Base-by-base conservation (phyloP, 2,797 vertebrate genomes). In the Sebastes trivittatus region DNA sequence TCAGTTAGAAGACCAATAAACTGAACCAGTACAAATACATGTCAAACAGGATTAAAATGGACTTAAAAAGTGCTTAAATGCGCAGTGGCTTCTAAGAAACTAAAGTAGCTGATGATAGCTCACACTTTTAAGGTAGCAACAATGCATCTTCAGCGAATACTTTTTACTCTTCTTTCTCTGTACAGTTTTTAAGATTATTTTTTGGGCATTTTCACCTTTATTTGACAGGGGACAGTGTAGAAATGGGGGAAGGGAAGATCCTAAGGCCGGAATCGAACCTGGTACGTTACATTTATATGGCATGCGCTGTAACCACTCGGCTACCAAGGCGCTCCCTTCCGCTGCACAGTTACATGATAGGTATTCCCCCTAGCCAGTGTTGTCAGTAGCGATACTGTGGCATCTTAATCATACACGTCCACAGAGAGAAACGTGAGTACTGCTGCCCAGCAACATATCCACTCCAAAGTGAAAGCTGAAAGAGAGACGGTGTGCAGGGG, bases 381-480 rank as follows among this genome's bases (percentile, higher is more conserved):
- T 77, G 72, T 81, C 81, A 83, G 64, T 46, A 65, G 34, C 74
- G 30, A 42, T 42, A 71, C 52, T 68, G 34, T 55, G 73, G 49
- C 56, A 77, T 56, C 75, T 90, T 81, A 83, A 89, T 87, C 75
- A 85, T 83, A 87, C 78, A 55, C 6, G 34, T 87, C 72, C 60
- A 60, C 72, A 30, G 82, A 84, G 87, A 77, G 58, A 81, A 87
- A 85, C 34, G 11, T 59, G 69, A 87, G 73, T 63, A 30, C 54
- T n/a, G 29, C 77, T 68, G 79, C 56, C 63, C 68, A 60, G 75
- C 63, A 82, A 86, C 79, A 80, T 72, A 82, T 79, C 54, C 60
- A 56, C 70, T 86, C 81, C 72, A 71, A 73, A 78, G 76, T 85
- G 73, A 87, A 84, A 87, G 78, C 66, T 16, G 63, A 72, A 84